Evolutionary conservation across 1,140 invertebrate genomes (phyloP).

Genomic region (Megathymus violae): DNA sequence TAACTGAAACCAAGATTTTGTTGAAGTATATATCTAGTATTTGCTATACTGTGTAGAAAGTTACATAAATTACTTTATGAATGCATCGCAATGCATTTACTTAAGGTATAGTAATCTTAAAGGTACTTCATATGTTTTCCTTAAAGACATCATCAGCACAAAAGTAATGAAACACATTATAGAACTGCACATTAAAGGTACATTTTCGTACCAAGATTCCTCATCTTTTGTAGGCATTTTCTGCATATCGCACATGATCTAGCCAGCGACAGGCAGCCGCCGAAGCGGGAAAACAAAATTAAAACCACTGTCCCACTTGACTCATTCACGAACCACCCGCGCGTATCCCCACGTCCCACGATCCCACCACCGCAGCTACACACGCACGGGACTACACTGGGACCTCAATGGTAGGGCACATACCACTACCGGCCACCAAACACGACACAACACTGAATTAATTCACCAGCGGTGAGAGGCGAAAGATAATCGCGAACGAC

Average conservation of each 20-base stretch:
- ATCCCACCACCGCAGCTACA: conserved; percentile 64
- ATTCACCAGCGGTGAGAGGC: conserved; percentile 69
- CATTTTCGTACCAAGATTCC: conserved; percentile 71
- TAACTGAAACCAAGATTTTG: neutral
- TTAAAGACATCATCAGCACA: neutral
- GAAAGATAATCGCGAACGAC: conserved; percentile 66
- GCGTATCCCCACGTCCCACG: conserved; percentile 67
- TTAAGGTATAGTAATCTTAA: neutral
- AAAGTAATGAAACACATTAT: conserved; percentile 11
- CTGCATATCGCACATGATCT: conserved; percentile 78
- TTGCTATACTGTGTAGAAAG: neutral
- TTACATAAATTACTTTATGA: neutral
- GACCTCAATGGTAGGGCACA: conserved; percentile 75
- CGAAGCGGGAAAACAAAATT: conserved; percentile 61
- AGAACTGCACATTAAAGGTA: conserved; percentile 35
- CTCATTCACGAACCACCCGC: conserved; percentile 53
- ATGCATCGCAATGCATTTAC: too few species aligned
- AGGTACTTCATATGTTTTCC: neutral
- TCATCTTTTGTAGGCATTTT: conserved; percentile 77
- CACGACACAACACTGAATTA: conserved; percentile 70
- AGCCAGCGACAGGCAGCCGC: conserved; percentile 47
- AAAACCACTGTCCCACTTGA: conserved; percentile 69
- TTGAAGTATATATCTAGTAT: neutral
- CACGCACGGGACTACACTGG: conserved; percentile 68
- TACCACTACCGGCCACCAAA: conserved; percentile 72